These are phyloP conservation scores for Molossus molossus DNA, from an alignment of 2,797 vertebrate genomes.

Conservation along the genomic window DNA sequence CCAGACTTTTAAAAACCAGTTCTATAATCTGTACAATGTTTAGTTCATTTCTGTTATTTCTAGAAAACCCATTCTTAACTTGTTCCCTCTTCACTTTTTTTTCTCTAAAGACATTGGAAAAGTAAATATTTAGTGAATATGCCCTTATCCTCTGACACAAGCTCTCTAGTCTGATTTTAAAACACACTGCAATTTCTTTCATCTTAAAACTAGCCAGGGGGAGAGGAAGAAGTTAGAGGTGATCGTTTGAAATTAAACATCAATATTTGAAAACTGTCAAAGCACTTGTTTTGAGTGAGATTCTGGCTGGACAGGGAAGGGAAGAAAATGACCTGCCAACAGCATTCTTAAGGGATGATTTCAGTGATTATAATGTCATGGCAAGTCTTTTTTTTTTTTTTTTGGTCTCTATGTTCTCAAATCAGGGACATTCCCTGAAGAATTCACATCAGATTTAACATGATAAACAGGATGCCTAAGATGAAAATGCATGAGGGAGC, in stretches of 20 bases:
- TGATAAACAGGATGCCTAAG: conserved; percentile 35
- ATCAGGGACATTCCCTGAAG: conserved; percentile 36
- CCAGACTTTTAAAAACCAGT: conserved; percentile 78
- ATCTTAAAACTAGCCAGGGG: conserved; percentile 71
- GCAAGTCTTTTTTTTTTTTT: background rate
- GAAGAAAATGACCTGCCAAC: background rate
- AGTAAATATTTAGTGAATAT: conserved; percentile 72
- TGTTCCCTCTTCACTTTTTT: conserved; percentile 39
- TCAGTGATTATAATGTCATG: background rate
- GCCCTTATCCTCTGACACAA: conserved; percentile 72
- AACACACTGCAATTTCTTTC: conserved; percentile 77
- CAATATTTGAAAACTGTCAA: conserved; percentile 28
- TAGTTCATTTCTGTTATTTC: conserved; percentile 79
- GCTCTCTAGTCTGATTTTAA: conserved; percentile 57
- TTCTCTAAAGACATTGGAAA: conserved; percentile 60
- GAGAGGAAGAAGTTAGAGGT: conserved; percentile 16
- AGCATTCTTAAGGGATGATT: background rate
- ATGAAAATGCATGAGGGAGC: conserved; percentile 11
- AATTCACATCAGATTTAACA: conserved; percentile 48
- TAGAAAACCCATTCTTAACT: conserved; percentile 78
- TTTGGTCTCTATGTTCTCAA: background rate
- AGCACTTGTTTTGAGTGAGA: conserved; percentile 64
- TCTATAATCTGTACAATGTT: conserved; percentile 75
- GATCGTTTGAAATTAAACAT: background rate
- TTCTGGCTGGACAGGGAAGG: background rate